Base-by-base conservation (phyloP, 1,140 invertebrate species). In the Hypsibius dujardini region DNA sequence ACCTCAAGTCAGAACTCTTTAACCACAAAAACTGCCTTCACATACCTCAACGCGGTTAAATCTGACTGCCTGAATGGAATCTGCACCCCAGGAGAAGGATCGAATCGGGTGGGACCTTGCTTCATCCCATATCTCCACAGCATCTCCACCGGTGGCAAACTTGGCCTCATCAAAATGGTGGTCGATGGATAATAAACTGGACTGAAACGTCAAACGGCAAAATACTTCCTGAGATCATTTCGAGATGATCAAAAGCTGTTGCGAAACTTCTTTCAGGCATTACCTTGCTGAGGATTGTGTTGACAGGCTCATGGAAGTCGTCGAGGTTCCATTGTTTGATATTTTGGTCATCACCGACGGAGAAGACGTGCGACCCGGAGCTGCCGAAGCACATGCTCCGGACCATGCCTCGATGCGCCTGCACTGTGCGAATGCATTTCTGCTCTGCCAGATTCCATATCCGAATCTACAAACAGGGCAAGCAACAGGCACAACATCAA, bases 61-160 rank as follows among this genome's bases (percentile, higher is more conserved):
- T 75, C 88, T 86, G 67, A 97, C 84, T 80, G 87, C 85, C 76
- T 90, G 86, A 72, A 95, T 81, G 76, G 88, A 93, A 77, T 98
- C 94, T 3, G 92, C 87, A 67, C 92, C 93, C 90, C 94, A 95
- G 77, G 88, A 85, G 73, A 90, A 90, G 59, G 86, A 87, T 76
- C 86, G 84, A 0, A 95, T 81, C 2, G 94, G 92, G 81, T 92
- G 88, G 78, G 87, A 89, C 75, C 90, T 83, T 46, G 85, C 86
- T 75, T 88, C 87, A 77, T 95, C 91, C 91, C 91, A 94, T 40
- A 94, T 78, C 72, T 90, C 85, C 75, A 92, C 91, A 50, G 86
- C 82, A 80, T 98, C 91, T 12, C 96, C 95, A 82, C 90, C 93
- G 1, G 94, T 98, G 2, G 88, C 92, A 84, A 94, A 96, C 72